Base-by-base conservation (phyloP, 2,888 invertebrate genomes). In the Siphlonurus alternatus region DNA sequence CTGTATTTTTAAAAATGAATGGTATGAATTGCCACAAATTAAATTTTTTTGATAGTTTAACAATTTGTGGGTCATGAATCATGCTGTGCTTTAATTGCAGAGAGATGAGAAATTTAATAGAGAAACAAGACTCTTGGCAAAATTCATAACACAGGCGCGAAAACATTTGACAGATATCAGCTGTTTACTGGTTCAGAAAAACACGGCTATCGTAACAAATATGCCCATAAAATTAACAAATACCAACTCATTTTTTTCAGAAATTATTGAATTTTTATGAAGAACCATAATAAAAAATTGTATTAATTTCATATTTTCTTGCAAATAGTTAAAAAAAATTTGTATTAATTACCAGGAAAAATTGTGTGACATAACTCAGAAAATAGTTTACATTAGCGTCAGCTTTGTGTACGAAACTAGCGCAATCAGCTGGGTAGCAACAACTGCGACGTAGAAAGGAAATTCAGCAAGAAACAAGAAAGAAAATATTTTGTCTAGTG, bases 381-480 rank as follows among this genome's bases (percentile, higher is more conserved):
- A n/a, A n/a, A n/a, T n/a, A n/a, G n/a, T n/a, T n/a, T n/a, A 38
- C 5, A 10, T 38, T 56, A 22, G 22, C 56, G 56, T 56, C 5
- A 56, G 56, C 56, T 22, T n/a, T 22, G 56, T n/a, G 56, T 22
- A n/a, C n/a, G 56, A 22, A 56, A 20, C n/a, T 22, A 10, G 5
- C 20, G 19, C 56, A 56, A 56, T 10, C 56, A 56, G 56, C 56
- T 56, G 56, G 56, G 22, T 56, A 56, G 56, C 56, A 56, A 56
- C 56, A 56, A 56, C 56, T 56, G 56, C 56, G 56, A 20, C 56
- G 56, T 22, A 56, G 22, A 38, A 38, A 38, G 15, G 38, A 38
- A 38, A 38, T 38, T 38, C 38, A 10, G 38, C n/a, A n/a, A 38
- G 38, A 38, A 38, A 15, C 38, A 10, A 15, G 15, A n/a, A n/a